Percentiles rank a stretch among this genome's conserved stretches.
Conservation (phyloP, 2,888 invertebrate species). For the Adela reaumurella region DNA sequence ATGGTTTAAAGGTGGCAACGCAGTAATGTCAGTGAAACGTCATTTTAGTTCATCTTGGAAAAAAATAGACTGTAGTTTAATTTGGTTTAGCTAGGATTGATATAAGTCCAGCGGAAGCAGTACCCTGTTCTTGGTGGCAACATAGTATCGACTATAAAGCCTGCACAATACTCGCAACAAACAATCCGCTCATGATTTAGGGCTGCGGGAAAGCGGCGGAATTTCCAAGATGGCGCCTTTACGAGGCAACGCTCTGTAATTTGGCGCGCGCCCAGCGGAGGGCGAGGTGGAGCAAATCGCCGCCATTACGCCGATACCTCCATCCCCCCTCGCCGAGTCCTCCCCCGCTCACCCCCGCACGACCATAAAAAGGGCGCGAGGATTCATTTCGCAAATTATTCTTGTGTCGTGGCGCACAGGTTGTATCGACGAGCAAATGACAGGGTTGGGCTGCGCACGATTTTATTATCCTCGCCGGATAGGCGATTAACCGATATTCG, state of each 20-base stretch:
- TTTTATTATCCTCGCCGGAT: background rate
- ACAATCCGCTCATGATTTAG: conserved; percentile 1
- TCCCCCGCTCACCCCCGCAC: background rate
- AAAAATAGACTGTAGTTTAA: too few relatives aligned
- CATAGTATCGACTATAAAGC: background rate
- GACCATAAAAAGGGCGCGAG: background rate
- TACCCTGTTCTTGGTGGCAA: background rate
- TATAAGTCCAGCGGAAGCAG: too few relatives aligned
- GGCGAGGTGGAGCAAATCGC: background rate
- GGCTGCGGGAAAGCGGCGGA: conserved; percentile 3
- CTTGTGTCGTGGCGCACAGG: background rate
- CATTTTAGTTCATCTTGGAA: too few relatives aligned
- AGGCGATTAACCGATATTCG: too few relatives aligned
- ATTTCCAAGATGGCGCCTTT: conserved; percentile 5
- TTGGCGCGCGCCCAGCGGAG: background rate
- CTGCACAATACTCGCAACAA: background rate
- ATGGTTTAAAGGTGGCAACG: too few relatives aligned
- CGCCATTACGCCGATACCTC: background rate
- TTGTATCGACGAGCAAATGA: background rate
- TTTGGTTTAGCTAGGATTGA: too few relatives aligned
- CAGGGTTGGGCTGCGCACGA: background rate
- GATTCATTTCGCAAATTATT: background rate
- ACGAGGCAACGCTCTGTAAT: background rate
- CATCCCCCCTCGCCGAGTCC: background rate
- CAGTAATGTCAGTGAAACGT: too few relatives aligned